Evolutionary conservation across 1,140 invertebrate genomes (phyloP), one percentile per base, ranked within the genome.

Genomic region (Eriosoma lanigerum): DNA sequence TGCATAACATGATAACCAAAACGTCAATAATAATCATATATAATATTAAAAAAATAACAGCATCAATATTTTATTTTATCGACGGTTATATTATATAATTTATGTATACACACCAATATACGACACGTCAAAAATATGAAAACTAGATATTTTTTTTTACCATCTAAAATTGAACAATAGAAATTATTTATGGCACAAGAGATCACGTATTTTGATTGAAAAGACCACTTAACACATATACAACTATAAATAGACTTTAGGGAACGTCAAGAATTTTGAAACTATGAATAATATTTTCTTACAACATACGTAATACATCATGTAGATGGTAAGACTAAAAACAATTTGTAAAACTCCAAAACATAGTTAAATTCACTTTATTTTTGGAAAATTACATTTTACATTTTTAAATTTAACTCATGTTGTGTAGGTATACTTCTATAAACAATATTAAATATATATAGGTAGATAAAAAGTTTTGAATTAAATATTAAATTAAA

Each of bases 271-370:
- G 64, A 66, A 66, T 66, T 66, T 19, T 66, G 13, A 44, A 66
- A 66, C n/a, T 44, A 66, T 66, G 38, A 66, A 66, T 66, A 66
- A 38, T 44, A 66, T 66, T 66, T 66, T 66, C 32, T 44, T 66
- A 3, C 32, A 29, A 1, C 29, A n/a, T 8, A 29, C 9, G 32
- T n/a, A 64, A 64, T 64, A 64, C 29, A 38, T 64, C 60, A 9
- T 60, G 60, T 64, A 38, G 17, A 32, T 8, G 19, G 19, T 64
- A 64, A 1, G 10, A 64, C 29, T 64, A 15, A 60, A 60, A 24
- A 60, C 58, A 17, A 60, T 60, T 60, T 60, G 58, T 29, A 26
- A 12, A 26, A 60, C 58, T 60, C 26, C 5, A 26, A 29, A 17
- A 29, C 26, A 60, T 60, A 58, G 24, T 60, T 60, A 24, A 15